A percentile compares a stretch with the other conserved stretches of the same genome.
These are phyloP conservation scores for Vicugna pacos DNA, from an alignment of 2,113 vertebrate species.

Conservation along the genomic window DNA sequence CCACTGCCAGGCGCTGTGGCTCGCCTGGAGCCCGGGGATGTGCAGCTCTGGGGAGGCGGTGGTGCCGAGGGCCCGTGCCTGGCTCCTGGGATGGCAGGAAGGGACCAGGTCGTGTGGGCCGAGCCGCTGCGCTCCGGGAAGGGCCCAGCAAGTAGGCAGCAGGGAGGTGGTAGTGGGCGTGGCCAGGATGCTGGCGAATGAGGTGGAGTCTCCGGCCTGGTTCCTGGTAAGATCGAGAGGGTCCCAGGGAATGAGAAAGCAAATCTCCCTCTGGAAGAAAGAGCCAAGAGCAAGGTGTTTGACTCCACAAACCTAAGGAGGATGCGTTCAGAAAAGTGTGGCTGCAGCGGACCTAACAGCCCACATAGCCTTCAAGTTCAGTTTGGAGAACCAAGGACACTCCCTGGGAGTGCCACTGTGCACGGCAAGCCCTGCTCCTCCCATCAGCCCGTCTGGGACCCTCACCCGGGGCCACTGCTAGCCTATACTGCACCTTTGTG, in stretches of 20 bases:
- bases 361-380: not conserved
- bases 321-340: not conserved
- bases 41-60: slow-evolving; percentile 87
- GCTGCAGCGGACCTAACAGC: not conserved
- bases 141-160: slow-evolving; percentile 86
- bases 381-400: not conserved
- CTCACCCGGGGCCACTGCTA: not conserved
- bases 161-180: slow-evolving; percentile 90
- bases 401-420: not conserved
- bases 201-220: slow-evolving; percentile 93
- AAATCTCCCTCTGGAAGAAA: slow-evolving; percentile 84
- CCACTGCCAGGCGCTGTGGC: slow-evolving; percentile 84
- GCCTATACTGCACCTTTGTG: not conserved
- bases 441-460: not conserved
- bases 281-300: slow-evolving; percentile 22
- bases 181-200: slow-evolving; percentile 90
- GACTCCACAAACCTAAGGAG: not conserved
- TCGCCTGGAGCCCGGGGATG: slow-evolving; percentile 81
- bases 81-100: slow-evolving; percentile 89
- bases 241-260: slow-evolving; percentile 68
- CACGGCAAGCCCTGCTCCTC: not conserved
- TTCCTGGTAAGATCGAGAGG: slow-evolving; percentile 82
- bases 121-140: slow-evolving; percentile 86
- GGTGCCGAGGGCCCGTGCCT: slow-evolving; percentile 89
- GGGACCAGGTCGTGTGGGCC: slow-evolving; percentile 87